These are phyloP conservation scores for Gonioctena quinquepunctata DNA, from an alignment of 1,140 invertebrate species.

Conservation along the genomic window DNA sequence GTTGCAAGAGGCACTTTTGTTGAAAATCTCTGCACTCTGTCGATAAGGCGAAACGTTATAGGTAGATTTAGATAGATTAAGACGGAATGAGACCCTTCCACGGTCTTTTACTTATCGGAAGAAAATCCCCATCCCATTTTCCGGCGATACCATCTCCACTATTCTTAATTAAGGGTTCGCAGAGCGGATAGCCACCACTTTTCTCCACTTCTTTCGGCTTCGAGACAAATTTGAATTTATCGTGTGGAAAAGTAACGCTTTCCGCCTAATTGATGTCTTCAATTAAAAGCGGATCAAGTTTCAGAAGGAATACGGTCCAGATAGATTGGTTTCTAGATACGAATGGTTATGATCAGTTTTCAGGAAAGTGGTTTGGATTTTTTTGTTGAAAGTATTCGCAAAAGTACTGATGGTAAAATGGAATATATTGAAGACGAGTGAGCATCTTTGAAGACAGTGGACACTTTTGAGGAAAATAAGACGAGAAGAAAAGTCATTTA, in stretches of 20 bases:
- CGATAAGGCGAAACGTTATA: slow-evolving; percentile 38
- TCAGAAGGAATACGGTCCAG: too few relatives aligned
- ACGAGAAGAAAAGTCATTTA: too few relatives aligned
- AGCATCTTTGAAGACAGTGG: too few relatives aligned
- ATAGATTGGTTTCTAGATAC: too few relatives aligned
- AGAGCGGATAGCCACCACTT: neutral
- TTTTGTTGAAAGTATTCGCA: too few relatives aligned
- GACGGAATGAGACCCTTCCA: slow-evolving; percentile 13
- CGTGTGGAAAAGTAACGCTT: neutral
- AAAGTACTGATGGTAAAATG: too few relatives aligned
- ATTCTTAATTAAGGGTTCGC: neutral
- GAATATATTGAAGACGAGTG: too few relatives aligned
- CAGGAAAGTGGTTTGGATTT: too few relatives aligned
- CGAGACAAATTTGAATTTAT: neutral
- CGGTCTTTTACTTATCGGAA: neutral
- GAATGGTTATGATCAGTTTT: too few relatives aligned
- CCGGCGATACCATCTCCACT: neutral
- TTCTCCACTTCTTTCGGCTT: neutral
- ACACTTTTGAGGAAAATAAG: too few relatives aligned
- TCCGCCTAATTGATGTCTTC: neutral
- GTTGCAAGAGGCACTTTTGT: slow-evolving; percentile 35
- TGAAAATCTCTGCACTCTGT: slow-evolving; percentile 38
- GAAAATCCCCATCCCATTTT: neutral
- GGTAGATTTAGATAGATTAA: slow-evolving; percentile 44
- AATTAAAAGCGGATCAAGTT: neutral